These are phyloP conservation scores for Epiblema foenella DNA, from an alignment of 2,888 invertebrate species.

Conservation along the genomic window DNA sequence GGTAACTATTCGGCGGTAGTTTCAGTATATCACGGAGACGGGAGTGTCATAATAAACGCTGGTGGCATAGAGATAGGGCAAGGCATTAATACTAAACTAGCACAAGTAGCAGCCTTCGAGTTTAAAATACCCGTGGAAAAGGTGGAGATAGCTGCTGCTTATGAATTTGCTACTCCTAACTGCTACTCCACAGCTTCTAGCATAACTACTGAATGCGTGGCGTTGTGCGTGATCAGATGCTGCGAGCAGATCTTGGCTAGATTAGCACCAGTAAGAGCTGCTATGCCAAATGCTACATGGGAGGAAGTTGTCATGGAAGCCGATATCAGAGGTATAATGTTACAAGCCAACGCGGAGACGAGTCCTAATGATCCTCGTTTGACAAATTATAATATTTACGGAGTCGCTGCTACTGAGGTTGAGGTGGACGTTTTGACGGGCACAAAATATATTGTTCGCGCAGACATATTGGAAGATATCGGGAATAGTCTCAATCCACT, in stretches of 20 bases:
- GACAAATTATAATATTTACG: constrained; percentile 56
- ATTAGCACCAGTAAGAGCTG: constrained; percentile 54
- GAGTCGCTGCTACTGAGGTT: constrained; percentile 57
- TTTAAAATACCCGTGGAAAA: constrained; percentile 56
- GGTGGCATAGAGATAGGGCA: constrained; percentile 89
- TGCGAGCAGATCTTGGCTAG: constrained; percentile 58
- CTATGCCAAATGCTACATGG: constrained; percentile 58
- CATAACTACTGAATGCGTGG: constrained; percentile 58
- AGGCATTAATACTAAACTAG: constrained; percentile 86
- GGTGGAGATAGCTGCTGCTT: constrained; percentile 52
- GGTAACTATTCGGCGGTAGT: constrained; percentile 59
- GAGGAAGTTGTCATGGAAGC: constrained; percentile 58
- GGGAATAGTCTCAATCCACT: constrained; percentile 43
- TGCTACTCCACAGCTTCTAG: constrained; percentile 57
- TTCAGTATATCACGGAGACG: constrained; percentile 79
- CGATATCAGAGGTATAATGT: constrained; percentile 53
- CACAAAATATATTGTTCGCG: constrained; percentile 59
- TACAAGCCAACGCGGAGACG: constrained; percentile 59
- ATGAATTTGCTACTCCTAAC: constrained; percentile 58
- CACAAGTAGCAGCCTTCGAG: constrained; percentile 59
- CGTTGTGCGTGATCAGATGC: constrained; percentile 56
- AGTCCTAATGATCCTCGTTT: constrained; percentile 59
- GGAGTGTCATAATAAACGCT: constrained; percentile 86
- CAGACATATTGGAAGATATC: constrained; percentile 56
- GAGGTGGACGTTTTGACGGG: constrained; percentile 62